Base-by-base conservation (phyloP, 2,113 vertebrate genomes). In the Mastomys coucha region DNA sequence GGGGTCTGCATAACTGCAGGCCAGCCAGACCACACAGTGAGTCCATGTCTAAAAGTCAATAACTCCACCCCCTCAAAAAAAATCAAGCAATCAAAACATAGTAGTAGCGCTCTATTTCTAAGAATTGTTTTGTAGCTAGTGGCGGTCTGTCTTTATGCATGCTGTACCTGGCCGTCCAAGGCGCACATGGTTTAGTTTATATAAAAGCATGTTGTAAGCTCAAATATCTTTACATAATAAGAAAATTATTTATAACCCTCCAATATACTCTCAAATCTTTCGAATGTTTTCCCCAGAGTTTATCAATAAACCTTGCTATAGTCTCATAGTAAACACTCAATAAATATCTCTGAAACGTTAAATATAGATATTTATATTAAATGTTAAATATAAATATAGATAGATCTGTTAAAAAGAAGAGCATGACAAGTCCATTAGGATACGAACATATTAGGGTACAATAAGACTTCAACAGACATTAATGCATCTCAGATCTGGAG, bases 171-270 rank as follows among this genome's bases (percentile, higher is more conserved):
- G 22, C 60, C 53, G 87, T 89, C 56, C 84, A 72, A 33, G 6
- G 26, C 67, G 88, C 88, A 76, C 85, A 85, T 16, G 31, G 51
- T 80, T 26, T 72, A 94, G 92, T 9, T 89, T 85, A 49, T 63
- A 3, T 95, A 51, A 81, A 94, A 91, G 10, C 36, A 80, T 65
- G 76, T 93, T 93, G n/a, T 89, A 94, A 91, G 88, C 6, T 7
- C 65, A 63, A 53, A 86, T 56, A 56, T 56, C 20, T 81, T n/a
- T 22, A 81, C 20, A n/a, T 26, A 81, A 58, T 24, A 39, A 82
- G 16, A 88, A 85, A 45, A 63, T 28, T 9, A 65, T 65, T 65
- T 93, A 75, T 88, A 84, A 93, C 45, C 24, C 11, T 94, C 76
- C 28, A 67, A 78, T 73, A 80, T 94, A 72, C 7, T 60, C 33